Base-by-base conservation (phyloP, 2,888 invertebrate genomes). In the Cheilosia impressa region DNA sequence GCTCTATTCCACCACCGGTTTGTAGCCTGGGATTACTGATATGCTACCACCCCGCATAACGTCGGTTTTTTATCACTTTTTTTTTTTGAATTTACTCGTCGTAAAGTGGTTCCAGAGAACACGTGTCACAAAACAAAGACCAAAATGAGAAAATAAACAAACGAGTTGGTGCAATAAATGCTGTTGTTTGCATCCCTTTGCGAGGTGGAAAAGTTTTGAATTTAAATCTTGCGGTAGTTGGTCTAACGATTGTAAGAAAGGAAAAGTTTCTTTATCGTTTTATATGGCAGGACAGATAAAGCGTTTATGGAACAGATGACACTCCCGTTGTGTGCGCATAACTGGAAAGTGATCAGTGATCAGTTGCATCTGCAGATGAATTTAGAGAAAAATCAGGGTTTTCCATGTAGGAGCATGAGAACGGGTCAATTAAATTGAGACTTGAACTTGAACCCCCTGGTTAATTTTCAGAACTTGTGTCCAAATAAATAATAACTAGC, bases 81-180 rank as follows among this genome's bases (percentile, higher is more conserved):
- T 17, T n/a, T 0, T 4, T n/a, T 7, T 17, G 52, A 43, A 24
- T 52, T 45, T 83, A 10, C 45, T 58, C 27, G 34, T 83, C 71
- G 73, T 83, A 83, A 68, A 83, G 83, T 83, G 83, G 83, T 83
- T 83, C 63, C 22, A 15, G 57, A 9, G 72, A 83, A 83, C 83
- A 83, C 83, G 83, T 83, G 83, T 83, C 83, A 62, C 68, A 68
- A 83, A 50, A 63, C 65, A 68, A 79, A 72, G 72, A 65, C 50
- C 62, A 63, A 80, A 72, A 77, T 78, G 72, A 50, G 66, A 83
- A 73, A 73, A 79, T 45, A 83, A 83, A 83, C 79, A 83, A 83
- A 83, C 83, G 83, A 53, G 83, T 83, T 83, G 83, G 52, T 72
- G 78, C 38, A 38, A 45, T 57, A 47, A 27, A 58, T 45, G 47